Percentiles rank a stretch among this genome's conserved stretches.
Conservation (phyloP, 2,888 invertebrate genomes). For the Ormyrus thymus region DNA sequence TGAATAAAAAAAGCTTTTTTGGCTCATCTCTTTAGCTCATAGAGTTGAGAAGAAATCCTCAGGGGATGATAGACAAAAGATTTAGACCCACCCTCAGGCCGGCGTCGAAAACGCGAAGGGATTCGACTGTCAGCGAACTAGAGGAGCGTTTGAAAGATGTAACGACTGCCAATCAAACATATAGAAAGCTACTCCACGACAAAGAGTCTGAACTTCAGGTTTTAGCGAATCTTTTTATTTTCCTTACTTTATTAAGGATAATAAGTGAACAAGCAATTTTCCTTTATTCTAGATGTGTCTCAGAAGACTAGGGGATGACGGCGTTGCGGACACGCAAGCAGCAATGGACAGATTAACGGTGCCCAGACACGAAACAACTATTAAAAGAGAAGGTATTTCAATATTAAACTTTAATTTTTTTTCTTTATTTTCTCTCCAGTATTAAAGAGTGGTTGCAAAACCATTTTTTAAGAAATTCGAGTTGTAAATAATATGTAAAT, state of each 20-base stretch:
- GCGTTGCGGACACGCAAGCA: slow-evolving; percentile 69
- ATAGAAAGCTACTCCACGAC: slow-evolving; percentile 88
- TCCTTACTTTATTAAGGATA: background rate
- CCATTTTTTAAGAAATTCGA: background rate
- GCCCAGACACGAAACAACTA: slow-evolving; percentile 70
- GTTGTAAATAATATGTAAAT: slow-evolving; percentile 47
- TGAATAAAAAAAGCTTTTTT: slow-evolving; percentile 37
- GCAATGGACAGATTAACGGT: slow-evolving; percentile 72
- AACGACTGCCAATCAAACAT: slow-evolving; percentile 88
- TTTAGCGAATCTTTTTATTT: background rate
- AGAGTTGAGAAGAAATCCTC: slow-evolving; percentile 90
- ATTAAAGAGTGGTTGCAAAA: too few relatives aligned
- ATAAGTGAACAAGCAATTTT: background rate
- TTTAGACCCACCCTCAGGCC: slow-evolving; percentile 92
- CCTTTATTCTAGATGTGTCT: slow-evolving; percentile 79
- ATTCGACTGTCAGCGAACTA: slow-evolving; percentile 88
- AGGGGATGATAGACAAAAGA: slow-evolving; percentile 88
- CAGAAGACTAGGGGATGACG: slow-evolving; percentile 81
- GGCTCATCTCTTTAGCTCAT: slow-evolving; percentile 80
- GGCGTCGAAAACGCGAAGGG: slow-evolving; percentile 86
- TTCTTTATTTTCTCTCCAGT: background rate
- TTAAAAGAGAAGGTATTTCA: slow-evolving; percentile 72
- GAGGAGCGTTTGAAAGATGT: slow-evolving; percentile 90
- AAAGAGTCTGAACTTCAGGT: slow-evolving; percentile 89
- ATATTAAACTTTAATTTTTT: background rate